These are phyloP conservation scores for Hipparchia semele DNA, from an alignment of 2,888 invertebrate species.

Conservation along the genomic window DNA sequence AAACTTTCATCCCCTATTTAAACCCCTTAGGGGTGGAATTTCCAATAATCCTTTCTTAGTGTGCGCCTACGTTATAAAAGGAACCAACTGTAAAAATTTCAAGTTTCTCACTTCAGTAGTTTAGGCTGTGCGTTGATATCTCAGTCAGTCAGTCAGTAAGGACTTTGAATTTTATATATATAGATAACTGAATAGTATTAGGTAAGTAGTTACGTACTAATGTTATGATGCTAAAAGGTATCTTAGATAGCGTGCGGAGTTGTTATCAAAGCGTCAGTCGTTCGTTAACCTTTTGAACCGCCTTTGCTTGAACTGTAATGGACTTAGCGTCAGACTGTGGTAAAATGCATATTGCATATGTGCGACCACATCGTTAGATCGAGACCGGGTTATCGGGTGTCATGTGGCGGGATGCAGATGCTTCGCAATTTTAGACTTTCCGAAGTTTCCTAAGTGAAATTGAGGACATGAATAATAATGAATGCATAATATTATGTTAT, in stretches of 20 bases:
- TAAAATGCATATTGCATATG: slow-evolving; percentile 38
- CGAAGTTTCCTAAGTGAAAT: slow-evolving; percentile 18
- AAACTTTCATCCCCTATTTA: too few relatives aligned
- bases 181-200: too few relatives aligned
- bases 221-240: neutral
- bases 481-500: neutral
- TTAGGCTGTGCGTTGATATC: too few relatives aligned
- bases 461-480: neutral
- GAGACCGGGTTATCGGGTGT: slow-evolving; percentile 44
- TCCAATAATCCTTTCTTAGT: too few relatives aligned
- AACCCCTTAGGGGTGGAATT: too few relatives aligned
- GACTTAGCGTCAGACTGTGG: slow-evolving; percentile 35
- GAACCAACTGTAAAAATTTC: too few relatives aligned
- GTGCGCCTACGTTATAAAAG: too few relatives aligned
- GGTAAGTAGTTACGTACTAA: too few relatives aligned
- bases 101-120: too few relatives aligned
- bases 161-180: too few relatives aligned
- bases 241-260: neutral
- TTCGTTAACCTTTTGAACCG: slow-evolving; percentile 35
- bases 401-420: slow-evolving; percentile 35
- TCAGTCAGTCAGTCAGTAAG: too few relatives aligned
- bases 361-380: slow-evolving; percentile 29
- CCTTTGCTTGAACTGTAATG: slow-evolving; percentile 29
- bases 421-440: slow-evolving; percentile 20
- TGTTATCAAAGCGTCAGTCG: slow-evolving; percentile 25